A percentile compares a stretch with the other conserved stretches of the same genome.
These are phyloP conservation scores for Balaeniceps rex DNA, from an alignment of 2,113 vertebrate species.

Conservation along the genomic window DNA sequence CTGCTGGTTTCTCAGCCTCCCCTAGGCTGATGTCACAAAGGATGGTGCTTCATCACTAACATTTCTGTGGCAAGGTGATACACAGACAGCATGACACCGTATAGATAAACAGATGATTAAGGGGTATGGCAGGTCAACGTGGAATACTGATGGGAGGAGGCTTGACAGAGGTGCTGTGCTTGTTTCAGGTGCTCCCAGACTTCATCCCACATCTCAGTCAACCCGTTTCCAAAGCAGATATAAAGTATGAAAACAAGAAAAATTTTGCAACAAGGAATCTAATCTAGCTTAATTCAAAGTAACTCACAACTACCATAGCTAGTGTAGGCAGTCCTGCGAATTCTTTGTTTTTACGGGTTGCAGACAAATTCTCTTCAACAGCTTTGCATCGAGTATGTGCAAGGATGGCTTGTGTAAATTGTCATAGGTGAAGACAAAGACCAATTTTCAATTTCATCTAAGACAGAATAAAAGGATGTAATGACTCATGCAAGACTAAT, in stretches of 20 bases:
- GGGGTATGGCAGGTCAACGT: not conserved
- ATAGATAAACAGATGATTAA: not conserved
- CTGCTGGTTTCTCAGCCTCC: not conserved
- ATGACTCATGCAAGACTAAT: constrained; percentile 4
- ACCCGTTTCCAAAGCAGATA: not conserved
- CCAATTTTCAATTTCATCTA: not conserved
- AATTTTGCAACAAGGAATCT: not conserved
- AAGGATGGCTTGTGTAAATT: not conserved
- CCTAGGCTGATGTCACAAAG: not conserved
- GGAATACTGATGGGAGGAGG: not conserved
- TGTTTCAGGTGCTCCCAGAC: not conserved
- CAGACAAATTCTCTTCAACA: not conserved
- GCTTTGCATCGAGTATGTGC: not conserved
- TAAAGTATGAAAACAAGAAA: not conserved
- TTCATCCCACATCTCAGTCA: not conserved
- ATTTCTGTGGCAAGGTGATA: not conserved
- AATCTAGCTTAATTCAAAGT: not conserved
- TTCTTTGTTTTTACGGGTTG: not conserved
- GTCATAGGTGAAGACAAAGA: not conserved
- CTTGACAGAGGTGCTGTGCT: not conserved
- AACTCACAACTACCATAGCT: not conserved
- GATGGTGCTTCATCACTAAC: not conserved
- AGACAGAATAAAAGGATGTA: not conserved
- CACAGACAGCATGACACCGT: not conserved
- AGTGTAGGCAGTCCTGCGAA: not conserved